Conservation (phyloP, 2,113 vertebrate species). For the Poeciliopsis turrubarensis region DNA sequence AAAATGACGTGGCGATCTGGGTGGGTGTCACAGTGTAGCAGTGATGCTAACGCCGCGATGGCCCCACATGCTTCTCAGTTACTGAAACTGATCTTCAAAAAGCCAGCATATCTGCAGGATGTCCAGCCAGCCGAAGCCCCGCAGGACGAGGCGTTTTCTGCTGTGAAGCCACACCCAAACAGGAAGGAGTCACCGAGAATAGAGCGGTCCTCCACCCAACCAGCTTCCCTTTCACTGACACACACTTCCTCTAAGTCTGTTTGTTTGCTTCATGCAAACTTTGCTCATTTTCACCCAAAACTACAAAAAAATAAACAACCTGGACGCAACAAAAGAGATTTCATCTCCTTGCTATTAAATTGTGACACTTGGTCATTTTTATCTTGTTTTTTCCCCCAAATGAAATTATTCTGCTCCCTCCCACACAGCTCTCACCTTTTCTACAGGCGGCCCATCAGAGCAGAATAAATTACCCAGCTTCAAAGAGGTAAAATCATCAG, state of each 20-base stretch:
- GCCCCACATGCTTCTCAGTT: conserved; percentile 3
- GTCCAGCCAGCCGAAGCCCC: not conserved
- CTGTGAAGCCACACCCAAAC: conserved; percentile 57
- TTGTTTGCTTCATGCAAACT: not conserved
- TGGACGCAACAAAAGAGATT: too few relatives aligned
- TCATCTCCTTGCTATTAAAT: too few relatives aligned
- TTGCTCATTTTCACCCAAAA: not conserved
- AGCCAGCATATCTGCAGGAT: not conserved
- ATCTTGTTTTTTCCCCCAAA: not conserved
- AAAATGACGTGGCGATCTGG: not conserved
- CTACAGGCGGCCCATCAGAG: not conserved
- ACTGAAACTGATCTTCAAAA: not conserved
- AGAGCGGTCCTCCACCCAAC: conserved; percentile 42
- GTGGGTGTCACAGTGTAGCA: conserved; percentile 21
- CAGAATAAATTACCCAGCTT: conserved; percentile 38
- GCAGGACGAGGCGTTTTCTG: conserved; percentile 25
- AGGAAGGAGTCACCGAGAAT: conserved; percentile 59
- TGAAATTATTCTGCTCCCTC: not conserved
- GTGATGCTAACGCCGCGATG: conserved; percentile 15
- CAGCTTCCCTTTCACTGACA: conserved; percentile 55
- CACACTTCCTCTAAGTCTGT: conserved; percentile 44
- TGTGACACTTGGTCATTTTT: not conserved
- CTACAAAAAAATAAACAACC: not conserved
- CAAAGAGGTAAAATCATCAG: conserved; percentile 53
- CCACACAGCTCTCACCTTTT: not conserved